Evolutionary conservation across 2,797 vertebrate genomes (phyloP).

Genomic region (Eulemur coronatus): DNA sequence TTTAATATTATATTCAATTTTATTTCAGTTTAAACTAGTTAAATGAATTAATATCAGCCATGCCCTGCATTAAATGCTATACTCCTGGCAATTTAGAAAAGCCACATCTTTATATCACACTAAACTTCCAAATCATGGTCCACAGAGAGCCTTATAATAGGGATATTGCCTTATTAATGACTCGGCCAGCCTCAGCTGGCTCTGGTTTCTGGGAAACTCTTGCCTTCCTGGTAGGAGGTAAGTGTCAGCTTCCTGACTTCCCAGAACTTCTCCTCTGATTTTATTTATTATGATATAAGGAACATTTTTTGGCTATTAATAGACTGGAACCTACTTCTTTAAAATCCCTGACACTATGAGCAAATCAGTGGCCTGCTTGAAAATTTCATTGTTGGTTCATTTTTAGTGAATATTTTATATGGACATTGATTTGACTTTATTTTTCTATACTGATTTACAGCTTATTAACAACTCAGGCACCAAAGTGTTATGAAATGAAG

Average conservation of each 20-base stretch:
- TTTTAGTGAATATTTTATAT: neutral
- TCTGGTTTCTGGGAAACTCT: slow-evolving; percentile 45
- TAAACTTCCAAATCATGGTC: neutral
- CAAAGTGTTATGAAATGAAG: neutral
- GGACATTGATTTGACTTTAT: neutral
- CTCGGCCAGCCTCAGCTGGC: neutral
- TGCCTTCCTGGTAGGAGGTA: slow-evolving; percentile 39
- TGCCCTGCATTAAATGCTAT: neutral
- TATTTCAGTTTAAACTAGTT: neutral
- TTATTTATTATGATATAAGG: slow-evolving; percentile 57
- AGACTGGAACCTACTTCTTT: neutral
- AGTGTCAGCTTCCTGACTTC: slow-evolving; percentile 60
- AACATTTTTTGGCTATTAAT: slow-evolving; percentile 50
- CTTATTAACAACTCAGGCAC: neutral
- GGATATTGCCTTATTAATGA: neutral
- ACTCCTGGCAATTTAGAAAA: neutral
- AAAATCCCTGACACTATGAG: neutral
- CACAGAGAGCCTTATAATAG: neutral
- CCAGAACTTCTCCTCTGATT: slow-evolving; percentile 31
- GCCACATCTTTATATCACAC: neutral
- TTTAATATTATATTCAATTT: neutral
- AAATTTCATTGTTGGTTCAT: neutral
- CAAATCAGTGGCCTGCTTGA: neutral
- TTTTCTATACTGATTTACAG: neutral
- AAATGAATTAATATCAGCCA: neutral